Conservation (phyloP, 2,113 vertebrate genomes). For the Gymnarchus niloticus region DNA sequence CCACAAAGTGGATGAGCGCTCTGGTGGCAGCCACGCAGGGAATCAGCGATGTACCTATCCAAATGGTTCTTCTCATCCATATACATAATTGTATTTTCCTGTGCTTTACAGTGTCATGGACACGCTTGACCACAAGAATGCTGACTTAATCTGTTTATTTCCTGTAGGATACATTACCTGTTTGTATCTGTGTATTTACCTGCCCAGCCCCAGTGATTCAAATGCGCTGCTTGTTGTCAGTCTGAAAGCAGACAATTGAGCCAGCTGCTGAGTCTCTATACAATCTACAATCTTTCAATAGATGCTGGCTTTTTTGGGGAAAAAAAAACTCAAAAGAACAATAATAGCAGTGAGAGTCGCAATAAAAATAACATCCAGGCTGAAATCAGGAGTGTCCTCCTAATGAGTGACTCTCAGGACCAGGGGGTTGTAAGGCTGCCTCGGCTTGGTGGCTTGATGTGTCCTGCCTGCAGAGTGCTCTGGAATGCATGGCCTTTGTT, state of each 20-base stretch:
- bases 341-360: not conserved
- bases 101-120: not conserved
- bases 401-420: slow-evolving; percentile 56
- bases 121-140: not conserved
- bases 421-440: slow-evolving; percentile 39
- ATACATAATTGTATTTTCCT: not conserved
- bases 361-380: not conserved
- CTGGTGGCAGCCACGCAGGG: not conserved
- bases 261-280: not conserved
- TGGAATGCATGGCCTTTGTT: slow-evolving; percentile 70
- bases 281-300: not conserved
- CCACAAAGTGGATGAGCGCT: not conserved
- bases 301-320: not conserved
- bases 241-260: not conserved
- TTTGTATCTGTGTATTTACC: not conserved
- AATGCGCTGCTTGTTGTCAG: not conserved
- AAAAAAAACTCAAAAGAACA: not conserved
- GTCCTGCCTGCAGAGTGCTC: slow-evolving; percentile 53
- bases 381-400: slow-evolving; percentile 4
- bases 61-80: not conserved
- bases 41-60: not conserved
- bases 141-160: not conserved
- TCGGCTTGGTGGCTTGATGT: slow-evolving; percentile 27
- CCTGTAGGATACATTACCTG: not conserved
- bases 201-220: not conserved